phyloP scores from a whole-genome alignment of 2,113 vertebrate genomes.

The Nothobranchius furzeri region DNA sequence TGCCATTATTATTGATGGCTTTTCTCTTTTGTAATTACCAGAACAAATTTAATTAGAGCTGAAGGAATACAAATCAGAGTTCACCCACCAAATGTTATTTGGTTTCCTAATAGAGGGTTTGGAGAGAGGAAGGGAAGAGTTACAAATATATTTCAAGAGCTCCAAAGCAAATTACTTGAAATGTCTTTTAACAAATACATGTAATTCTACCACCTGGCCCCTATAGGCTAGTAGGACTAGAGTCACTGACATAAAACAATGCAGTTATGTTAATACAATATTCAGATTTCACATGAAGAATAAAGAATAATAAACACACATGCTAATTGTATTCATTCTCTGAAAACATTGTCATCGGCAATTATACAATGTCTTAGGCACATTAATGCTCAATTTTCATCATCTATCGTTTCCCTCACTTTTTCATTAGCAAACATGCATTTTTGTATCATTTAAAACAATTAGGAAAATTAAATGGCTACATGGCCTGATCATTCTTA shows the following conservation, averaged over 20 bases:
- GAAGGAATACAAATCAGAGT: constrained; percentile 69
- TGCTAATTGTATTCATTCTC: too few relatives aligned
- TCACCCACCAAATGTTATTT: constrained; percentile 66
- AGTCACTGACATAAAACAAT: background rate
- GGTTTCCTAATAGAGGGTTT: constrained; percentile 57
- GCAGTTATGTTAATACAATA: background rate
- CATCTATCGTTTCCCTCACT: too few relatives aligned
- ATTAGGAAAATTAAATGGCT: too few relatives aligned
- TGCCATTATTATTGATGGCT: constrained; percentile 64
- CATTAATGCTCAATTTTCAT: too few relatives aligned
- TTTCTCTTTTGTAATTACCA: constrained; percentile 70
- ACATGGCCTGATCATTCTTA: too few relatives aligned
- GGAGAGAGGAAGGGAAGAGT: constrained; percentile 47
- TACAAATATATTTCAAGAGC: constrained; percentile 58
- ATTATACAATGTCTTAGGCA: too few relatives aligned
- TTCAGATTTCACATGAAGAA: background rate
- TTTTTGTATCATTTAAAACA: too few relatives aligned
- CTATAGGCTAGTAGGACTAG: background rate
- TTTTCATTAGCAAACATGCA: too few relatives aligned
- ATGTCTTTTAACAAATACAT: constrained; percentile 47
- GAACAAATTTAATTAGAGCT: constrained; percentile 73
- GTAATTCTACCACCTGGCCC: constrained; percentile 35
- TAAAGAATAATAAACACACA: background rate
- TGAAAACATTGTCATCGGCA: too few relatives aligned
- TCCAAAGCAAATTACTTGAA: constrained; percentile 44